Conservation (phyloP, 1,140 invertebrate genomes). For the Eueides isabella region DNA sequence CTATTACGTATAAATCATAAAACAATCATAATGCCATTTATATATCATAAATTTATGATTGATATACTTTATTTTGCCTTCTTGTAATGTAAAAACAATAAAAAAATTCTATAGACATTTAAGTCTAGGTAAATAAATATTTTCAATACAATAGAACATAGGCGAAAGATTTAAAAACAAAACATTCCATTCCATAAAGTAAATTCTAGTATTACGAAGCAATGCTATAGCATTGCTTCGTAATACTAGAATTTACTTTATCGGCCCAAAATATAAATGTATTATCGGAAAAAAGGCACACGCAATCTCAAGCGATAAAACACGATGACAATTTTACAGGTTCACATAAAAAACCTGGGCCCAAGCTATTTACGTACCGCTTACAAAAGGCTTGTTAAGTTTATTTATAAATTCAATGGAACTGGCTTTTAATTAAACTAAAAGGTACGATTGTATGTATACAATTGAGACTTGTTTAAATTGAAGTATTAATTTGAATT, state of each 20-base stretch:
- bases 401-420: constrained; percentile 27
- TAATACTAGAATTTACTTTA: neutral
- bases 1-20: no score
- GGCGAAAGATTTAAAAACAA: no score
- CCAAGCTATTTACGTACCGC: constrained; percentile 39
- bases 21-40: no score
- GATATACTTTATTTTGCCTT: no score
- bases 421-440: constrained; percentile 1
- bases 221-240: neutral
- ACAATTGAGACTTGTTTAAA: neutral
- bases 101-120: no score
- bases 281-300: constrained; percentile 48
- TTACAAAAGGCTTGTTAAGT: constrained; percentile 27
- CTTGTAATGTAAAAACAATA: no score
- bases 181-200: no score
- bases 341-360: constrained; percentile 40
- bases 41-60: no score
- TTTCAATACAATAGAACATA: no score
- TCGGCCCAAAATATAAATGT: constrained; percentile 23
- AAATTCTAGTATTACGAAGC: no score
- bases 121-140: no score
- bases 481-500: no score
- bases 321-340: constrained; percentile 44
- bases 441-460: neutral
- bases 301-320: constrained; percentile 59